Conservation (phyloP, 2,797 vertebrate genomes). For the Muscicapa striata region DNA sequence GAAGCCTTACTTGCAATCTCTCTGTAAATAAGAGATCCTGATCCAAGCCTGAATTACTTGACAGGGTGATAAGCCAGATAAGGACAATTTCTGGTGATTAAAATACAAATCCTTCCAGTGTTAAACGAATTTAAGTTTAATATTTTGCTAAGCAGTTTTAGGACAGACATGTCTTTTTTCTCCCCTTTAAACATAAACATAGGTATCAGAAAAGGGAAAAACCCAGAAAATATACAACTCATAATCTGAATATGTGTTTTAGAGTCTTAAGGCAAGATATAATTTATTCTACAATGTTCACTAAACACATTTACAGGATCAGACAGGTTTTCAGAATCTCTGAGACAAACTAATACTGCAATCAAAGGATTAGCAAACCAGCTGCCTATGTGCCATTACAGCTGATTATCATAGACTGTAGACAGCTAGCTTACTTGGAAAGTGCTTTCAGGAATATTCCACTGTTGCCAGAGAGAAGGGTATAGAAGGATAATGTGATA, state of each 20-base stretch:
- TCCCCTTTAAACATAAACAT: not conserved
- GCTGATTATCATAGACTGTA: conserved; percentile 52
- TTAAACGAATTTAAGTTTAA: not conserved
- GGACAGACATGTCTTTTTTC: not conserved
- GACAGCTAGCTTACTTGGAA: conserved; percentile 34
- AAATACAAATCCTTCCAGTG: conserved; percentile 29
- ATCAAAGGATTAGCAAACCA: conserved; percentile 68
- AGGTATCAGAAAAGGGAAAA: conserved; percentile 23
- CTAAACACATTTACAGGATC: conserved; percentile 54
- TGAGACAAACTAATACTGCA: conserved; percentile 63
- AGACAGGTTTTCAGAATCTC: conserved; percentile 63
- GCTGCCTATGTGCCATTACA: conserved; percentile 61
- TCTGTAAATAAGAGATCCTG: not conserved
- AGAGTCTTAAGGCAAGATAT: conserved; percentile 24
- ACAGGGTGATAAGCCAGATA: conserved; percentile 41
- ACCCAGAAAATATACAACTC: not conserved
- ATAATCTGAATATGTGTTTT: not conserved
- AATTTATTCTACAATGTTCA: conserved; percentile 41
- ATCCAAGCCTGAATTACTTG: not conserved
- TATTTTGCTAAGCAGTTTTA: not conserved
- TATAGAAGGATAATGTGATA: not conserved
- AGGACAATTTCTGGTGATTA: conserved; percentile 44
- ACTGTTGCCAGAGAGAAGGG: not conserved
- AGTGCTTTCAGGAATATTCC: not conserved
- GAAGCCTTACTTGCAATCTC: conserved; percentile 11